These are phyloP conservation scores for Leistus spinibarbis DNA, from an alignment of 2,888 invertebrate species.

Conservation along the genomic window DNA sequence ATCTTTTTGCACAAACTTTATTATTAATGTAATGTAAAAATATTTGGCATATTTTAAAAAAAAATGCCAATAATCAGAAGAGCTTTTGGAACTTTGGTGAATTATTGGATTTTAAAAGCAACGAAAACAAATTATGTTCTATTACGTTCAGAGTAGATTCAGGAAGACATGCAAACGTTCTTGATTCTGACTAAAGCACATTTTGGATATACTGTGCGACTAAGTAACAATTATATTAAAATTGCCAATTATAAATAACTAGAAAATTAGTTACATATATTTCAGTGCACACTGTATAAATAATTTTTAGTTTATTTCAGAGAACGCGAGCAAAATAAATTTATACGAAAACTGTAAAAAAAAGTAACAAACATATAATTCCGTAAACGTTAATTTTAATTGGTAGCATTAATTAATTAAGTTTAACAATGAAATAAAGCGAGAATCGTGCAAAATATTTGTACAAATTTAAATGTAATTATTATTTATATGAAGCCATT, in stretches of 20 bases:
- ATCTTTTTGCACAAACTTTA: too few species aligned
- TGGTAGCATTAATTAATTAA: conserved; percentile 36
- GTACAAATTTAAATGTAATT: neutral
- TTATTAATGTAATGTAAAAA: too few species aligned
- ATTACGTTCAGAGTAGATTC: too few species aligned
- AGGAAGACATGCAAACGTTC: too few species aligned
- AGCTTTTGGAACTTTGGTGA: too few species aligned
- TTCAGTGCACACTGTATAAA: neutral
- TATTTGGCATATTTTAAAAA: too few species aligned
- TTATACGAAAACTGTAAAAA: conserved; percentile 18
- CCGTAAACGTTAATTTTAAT: conserved; percentile 37
- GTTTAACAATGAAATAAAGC: conserved; percentile 23
- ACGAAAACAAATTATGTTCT: too few species aligned
- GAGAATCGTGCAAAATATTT: neutral
- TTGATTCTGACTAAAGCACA: too few species aligned
- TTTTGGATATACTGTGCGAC: neutral
- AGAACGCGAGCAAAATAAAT: neutral
- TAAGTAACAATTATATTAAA: neutral
- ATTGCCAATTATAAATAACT: neutral
- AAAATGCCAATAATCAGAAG: too few species aligned
- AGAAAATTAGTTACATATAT: neutral
- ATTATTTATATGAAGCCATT: neutral
- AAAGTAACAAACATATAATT: conserved; percentile 27
- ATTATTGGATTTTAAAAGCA: too few species aligned
- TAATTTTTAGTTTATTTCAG: too few species aligned